phyloP scores from a whole-genome alignment of 2,113 vertebrate species.

The Mustela lutreola region DNA sequence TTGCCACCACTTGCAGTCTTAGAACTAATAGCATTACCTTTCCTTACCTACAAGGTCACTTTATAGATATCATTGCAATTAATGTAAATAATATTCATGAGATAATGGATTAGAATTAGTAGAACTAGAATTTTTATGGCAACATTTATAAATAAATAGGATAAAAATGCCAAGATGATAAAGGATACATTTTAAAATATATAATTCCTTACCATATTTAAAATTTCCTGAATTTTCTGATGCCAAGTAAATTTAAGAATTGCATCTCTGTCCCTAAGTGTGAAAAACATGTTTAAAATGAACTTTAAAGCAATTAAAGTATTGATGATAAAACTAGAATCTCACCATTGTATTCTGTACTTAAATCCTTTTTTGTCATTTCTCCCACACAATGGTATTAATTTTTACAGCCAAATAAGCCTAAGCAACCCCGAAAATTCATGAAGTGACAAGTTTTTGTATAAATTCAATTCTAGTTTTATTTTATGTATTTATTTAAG shows the following conservation, averaged over 20 bases:
- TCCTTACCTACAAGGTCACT: slow-evolving; percentile 49
- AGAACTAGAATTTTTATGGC: not conserved
- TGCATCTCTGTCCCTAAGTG: not conserved
- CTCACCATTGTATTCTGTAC: not conserved
- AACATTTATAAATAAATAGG: slow-evolving; percentile 27
- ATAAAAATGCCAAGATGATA: slow-evolving; percentile 41
- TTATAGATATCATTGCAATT: not conserved
- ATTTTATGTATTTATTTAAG: not conserved
- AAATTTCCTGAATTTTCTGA: slow-evolving; percentile 47
- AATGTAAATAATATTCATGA: slow-evolving; percentile 58
- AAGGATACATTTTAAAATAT: not conserved
- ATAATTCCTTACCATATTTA: not conserved
- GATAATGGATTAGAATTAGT: slow-evolving; percentile 22
- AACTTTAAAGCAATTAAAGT: slow-evolving; percentile 27
- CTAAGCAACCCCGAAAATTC: not conserved
- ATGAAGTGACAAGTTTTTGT: not conserved
- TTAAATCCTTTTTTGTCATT: not conserved
- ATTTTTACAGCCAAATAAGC: not conserved
- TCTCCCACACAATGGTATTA: not conserved
- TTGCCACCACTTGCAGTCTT: slow-evolving; percentile 1
- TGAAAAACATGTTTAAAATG: not conserved
- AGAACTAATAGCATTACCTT: slow-evolving; percentile 15
- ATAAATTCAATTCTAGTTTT: not conserved
- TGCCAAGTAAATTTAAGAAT: slow-evolving; percentile 10
- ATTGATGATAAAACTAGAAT: not conserved